Percentiles rank a stretch among this genome's conserved stretches.
These are phyloP conservation scores for Eugnorisma glareosa DNA, from an alignment of 2,888 invertebrate species.

Conservation along the genomic window DNA sequence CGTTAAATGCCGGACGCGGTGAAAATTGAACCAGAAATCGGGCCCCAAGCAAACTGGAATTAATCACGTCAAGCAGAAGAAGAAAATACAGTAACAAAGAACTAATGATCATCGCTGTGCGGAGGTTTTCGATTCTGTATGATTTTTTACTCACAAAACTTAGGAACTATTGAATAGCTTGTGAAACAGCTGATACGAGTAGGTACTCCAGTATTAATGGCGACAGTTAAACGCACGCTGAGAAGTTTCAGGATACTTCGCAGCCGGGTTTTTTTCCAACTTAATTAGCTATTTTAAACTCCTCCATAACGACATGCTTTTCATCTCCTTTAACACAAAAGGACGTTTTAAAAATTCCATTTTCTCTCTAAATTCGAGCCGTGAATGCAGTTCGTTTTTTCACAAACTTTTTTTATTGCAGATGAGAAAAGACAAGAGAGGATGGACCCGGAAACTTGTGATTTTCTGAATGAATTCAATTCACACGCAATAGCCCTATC, in stretches of 20 bases:
- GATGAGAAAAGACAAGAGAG: constrained; percentile 41
- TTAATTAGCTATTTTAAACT: constrained; percentile 81
- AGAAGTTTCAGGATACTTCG: constrained; percentile 71
- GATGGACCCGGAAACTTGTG: constrained; percentile 26
- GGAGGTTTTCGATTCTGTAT: background rate
- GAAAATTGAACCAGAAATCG: constrained; percentile 29
- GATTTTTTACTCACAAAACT: background rate
- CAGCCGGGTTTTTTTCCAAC: constrained; percentile 73
- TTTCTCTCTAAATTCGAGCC: constrained; percentile 71
- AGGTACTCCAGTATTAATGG: constrained; percentile 72
- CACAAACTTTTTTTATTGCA: constrained; percentile 56
- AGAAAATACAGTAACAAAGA: background rate
- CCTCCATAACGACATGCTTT: constrained; percentile 77
- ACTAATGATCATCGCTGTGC: background rate
- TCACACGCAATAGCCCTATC: too few relatives aligned
- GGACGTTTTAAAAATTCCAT: constrained; percentile 75
- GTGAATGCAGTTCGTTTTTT: constrained; percentile 62
- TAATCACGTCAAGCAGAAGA: constrained; percentile 24
- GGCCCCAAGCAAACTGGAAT: constrained; percentile 16
- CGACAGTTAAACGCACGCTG: constrained; percentile 74
- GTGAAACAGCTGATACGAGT: constrained; percentile 41
- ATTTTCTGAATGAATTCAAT: constrained; percentile 41
- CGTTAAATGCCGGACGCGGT: constrained; percentile 21
- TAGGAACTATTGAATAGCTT: constrained; percentile 5
- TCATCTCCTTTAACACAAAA: constrained; percentile 76